These are phyloP conservation scores for Xiphydria camelus DNA, from an alignment of 2,888 invertebrate species.

Conservation along the genomic window DNA sequence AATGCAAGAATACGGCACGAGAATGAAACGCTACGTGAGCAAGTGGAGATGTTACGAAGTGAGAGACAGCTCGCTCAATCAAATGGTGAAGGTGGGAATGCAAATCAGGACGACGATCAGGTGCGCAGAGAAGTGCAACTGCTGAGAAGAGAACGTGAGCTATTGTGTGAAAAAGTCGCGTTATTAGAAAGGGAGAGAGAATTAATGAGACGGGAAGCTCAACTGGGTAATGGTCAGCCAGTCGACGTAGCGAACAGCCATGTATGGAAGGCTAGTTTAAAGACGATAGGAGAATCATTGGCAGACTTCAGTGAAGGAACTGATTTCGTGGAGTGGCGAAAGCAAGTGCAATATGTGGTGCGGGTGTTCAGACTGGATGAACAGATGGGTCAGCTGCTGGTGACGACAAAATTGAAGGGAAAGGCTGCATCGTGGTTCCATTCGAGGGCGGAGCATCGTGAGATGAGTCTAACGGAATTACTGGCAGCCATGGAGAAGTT, in stretches of 20 bases:
- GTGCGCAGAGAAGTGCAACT: not conserved
- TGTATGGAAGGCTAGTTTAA: not conserved
- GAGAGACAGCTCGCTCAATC: too few relatives aligned
- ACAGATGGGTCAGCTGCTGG: not conserved
- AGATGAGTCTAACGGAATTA: constrained; percentile 16
- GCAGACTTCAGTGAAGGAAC: not conserved
- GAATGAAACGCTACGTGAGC: too few relatives aligned
- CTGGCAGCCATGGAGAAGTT: constrained; percentile 18
- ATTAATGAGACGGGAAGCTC: not conserved
- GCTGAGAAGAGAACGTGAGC: not conserved
- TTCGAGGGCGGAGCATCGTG: constrained; percentile 17
- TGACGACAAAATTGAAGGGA: constrained; percentile 19
- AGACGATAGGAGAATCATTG: not conserved
- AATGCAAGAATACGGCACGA: too few relatives aligned
- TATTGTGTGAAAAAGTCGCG: too few relatives aligned
- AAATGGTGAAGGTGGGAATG: not conserved
- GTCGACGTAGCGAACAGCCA: too few relatives aligned
- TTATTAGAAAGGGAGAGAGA: constrained; percentile 4
- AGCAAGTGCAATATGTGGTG: not conserved
- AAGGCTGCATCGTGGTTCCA: constrained; percentile 20
- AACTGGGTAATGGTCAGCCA: too few relatives aligned
- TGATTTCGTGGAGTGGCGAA: not conserved
- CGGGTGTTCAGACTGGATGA: not conserved
- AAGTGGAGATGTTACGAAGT: too few relatives aligned
- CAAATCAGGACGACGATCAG: not conserved